Evolutionary conservation across 2,113 vertebrate genomes (phyloP).

Genomic region (Salminus brasiliensis): DNA sequence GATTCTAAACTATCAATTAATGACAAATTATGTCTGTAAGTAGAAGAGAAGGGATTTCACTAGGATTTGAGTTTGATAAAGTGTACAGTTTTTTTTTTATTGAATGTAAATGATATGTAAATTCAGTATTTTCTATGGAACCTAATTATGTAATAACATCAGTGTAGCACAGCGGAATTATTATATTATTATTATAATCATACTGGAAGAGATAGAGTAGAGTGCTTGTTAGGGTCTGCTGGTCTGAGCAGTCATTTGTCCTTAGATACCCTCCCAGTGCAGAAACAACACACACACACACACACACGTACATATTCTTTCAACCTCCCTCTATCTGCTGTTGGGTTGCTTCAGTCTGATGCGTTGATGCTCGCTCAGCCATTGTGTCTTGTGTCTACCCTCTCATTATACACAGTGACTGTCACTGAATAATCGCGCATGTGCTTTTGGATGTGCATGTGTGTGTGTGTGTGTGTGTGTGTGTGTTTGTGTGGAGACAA

Average conservation of each 20-base stretch:
- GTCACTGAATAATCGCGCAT: not conserved
- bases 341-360: not conserved
- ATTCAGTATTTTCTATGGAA: no score
- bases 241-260: not conserved
- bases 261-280: not conserved
- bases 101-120: no score
- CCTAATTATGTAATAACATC: no score
- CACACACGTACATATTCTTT: not conserved
- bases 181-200: no score
- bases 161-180: no score
- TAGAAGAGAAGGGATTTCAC: no score
- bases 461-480: no score
- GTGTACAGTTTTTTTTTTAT: no score
- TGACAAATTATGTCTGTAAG: no score
- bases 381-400: not conserved
- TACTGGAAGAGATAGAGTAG: not conserved
- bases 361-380: not conserved
- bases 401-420: not conserved
- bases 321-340: not conserved
- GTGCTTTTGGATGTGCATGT: not conserved
- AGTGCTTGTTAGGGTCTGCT: not conserved
- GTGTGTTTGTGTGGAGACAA: not conserved
- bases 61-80: no score
- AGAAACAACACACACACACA: not conserved
- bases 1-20: no score